Evolutionary conservation across 2,113 vertebrate genomes (phyloP).

Genomic region (Nothobranchius furzeri): DNA sequence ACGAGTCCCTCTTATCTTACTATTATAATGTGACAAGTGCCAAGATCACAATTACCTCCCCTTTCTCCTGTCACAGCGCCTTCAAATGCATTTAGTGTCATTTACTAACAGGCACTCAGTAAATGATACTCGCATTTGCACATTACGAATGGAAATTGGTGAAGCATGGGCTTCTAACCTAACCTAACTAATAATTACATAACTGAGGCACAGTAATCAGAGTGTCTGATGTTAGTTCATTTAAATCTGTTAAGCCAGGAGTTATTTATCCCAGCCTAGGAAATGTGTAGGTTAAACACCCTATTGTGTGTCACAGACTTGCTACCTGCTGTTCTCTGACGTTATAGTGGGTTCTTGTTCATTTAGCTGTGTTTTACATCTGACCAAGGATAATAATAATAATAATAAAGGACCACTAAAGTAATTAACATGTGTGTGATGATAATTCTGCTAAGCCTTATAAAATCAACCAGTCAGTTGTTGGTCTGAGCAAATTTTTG

Average conservation of each 20-base stretch:
- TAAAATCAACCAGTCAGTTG: too few relatives aligned
- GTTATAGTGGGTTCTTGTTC: slow-evolving; percentile 5
- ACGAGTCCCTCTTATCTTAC: slow-evolving; percentile 6
- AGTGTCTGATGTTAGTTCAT: slow-evolving; percentile 9
- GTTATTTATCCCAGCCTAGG: not conserved
- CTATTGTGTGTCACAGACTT: not conserved
- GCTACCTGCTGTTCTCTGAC: slow-evolving; percentile 10
- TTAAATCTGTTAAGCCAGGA: slow-evolving; percentile 3
- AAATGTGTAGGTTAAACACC: not conserved
- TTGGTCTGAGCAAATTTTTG: too few relatives aligned
- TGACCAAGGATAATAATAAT: too few relatives aligned
- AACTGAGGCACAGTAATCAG: slow-evolving; percentile 16
- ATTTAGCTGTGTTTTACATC: too few relatives aligned
- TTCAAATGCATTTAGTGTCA: slow-evolving; percentile 26
- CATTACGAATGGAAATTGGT: not conserved
- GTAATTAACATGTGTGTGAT: too few relatives aligned
- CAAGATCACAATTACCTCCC: slow-evolving; percentile 8
- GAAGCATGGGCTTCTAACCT: not conserved
- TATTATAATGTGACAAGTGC: slow-evolving; percentile 20
- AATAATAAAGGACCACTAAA: too few relatives aligned
- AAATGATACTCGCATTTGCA: slow-evolving; percentile 14
- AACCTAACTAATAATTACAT: slow-evolving; percentile 7
- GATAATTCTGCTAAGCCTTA: too few relatives aligned
- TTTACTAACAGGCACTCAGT: slow-evolving; percentile 16
- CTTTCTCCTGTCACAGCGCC: slow-evolving; percentile 19